These are phyloP conservation scores for Papilio polyxenes DNA, from an alignment of 1,140 invertebrate genomes.

Conservation along the genomic window DNA sequence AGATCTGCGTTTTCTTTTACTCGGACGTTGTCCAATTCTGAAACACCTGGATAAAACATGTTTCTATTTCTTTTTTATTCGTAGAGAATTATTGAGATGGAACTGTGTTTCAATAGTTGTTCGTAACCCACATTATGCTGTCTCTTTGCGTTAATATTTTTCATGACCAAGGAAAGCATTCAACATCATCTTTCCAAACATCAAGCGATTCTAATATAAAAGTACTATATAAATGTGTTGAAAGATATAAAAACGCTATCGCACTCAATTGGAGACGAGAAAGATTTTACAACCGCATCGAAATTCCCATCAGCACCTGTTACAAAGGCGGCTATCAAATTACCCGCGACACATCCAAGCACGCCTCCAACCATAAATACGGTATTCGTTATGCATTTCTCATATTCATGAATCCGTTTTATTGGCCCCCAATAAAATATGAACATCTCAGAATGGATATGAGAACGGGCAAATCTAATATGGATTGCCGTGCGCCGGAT, in stretches of 20 bases:
- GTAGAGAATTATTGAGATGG: no score
- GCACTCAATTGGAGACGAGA: constrained; percentile 45
- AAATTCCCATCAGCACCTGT: constrained; percentile 78
- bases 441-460: constrained; percentile 82
- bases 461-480: constrained; percentile 80
- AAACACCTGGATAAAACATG: background rate
- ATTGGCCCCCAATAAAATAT: constrained; percentile 82
- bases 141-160: background rate
- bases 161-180: background rate
- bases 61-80: no score
- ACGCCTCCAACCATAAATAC: constrained; percentile 78
- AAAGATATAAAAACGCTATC: constrained; percentile 12
- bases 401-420: constrained; percentile 82
- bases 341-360: constrained; percentile 77
- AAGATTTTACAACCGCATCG: constrained; percentile 68
- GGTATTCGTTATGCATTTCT: constrained; percentile 81
- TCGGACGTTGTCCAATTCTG: background rate
- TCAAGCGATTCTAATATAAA: background rate
- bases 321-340: constrained; percentile 79
- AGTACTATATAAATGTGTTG: constrained; percentile 3
- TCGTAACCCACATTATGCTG: background rate
- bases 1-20: background rate
- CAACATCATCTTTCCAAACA: background rate
- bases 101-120: no score
- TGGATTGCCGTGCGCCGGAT: constrained; percentile 78